Percentiles rank a stretch among this genome's conserved stretches.
Conservation (phyloP, 2,888 invertebrate genomes). For the Barypeithes pellucidus region DNA sequence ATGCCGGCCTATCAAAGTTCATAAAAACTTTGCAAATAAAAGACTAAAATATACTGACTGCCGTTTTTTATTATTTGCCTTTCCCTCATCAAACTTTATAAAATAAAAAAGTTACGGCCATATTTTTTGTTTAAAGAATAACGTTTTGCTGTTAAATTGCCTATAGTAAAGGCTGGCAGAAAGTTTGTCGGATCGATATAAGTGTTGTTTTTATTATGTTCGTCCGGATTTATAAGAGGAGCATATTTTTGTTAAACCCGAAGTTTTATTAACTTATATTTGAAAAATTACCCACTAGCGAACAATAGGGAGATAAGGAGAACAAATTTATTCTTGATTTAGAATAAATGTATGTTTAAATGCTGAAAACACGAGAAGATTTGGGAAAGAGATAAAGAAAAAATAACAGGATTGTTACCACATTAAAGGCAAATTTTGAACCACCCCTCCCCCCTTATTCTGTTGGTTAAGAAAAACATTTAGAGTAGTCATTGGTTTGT, state of each 20-base stretch:
- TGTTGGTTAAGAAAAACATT: no score
- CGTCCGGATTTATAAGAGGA: background rate
- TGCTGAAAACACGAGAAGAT: background rate
- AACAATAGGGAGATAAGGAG: background rate
- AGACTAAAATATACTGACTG: conserved; percentile 1
- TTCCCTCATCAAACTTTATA: conserved; percentile 20
- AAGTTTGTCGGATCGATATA: conserved; percentile 7
- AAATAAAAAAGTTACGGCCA: conserved; percentile 22
- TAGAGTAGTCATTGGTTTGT: no score
- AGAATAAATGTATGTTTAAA: background rate
- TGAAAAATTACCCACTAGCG: background rate
- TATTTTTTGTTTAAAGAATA: conserved; percentile 22
- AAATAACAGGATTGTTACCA: no score
- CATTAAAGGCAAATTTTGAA: no score
- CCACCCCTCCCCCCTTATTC: no score
- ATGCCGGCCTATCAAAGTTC: background rate
- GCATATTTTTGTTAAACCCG: conserved; percentile 1
- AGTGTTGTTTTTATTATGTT: conserved; percentile 23
- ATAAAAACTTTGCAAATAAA: conserved; percentile 17
- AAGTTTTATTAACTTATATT: conserved; percentile 11
- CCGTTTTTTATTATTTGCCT: conserved; percentile 16
- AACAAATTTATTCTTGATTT: background rate
- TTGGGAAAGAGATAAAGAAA: no score
- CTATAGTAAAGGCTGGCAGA: conserved; percentile 22
- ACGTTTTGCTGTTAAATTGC: conserved; percentile 12